Conservation (phyloP, 2,113 vertebrate genomes). For the Corvus hawaiiensis region DNA sequence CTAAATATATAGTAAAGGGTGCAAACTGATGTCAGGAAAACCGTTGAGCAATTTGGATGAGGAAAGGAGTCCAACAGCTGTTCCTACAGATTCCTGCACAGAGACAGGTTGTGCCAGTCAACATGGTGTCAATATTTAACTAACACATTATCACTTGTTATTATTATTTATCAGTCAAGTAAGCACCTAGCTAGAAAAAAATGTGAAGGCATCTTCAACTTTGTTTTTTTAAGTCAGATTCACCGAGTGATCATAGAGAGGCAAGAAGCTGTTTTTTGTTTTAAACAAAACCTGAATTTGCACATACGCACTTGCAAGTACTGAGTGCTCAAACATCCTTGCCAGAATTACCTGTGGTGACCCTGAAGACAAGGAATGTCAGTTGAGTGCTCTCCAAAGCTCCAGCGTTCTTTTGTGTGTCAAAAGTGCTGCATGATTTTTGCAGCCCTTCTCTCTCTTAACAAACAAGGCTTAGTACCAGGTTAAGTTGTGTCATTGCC, state of each 20-base stretch:
- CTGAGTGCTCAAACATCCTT: background rate
- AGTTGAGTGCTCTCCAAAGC: background rate
- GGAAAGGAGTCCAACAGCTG: background rate
- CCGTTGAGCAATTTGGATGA: background rate
- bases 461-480: background rate
- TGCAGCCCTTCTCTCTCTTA: background rate
- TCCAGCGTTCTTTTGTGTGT: background rate
- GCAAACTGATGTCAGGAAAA: background rate
- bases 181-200: background rate
- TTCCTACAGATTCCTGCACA: background rate
- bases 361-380: background rate
- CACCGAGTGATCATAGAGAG: rapidly evolving
- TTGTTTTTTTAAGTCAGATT: background rate
- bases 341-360: background rate
- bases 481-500: background rate
- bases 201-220: background rate
- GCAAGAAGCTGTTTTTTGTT: background rate
- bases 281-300: background rate
- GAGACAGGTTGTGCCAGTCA: constrained; percentile 12
- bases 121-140: background rate
- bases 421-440: background rate
- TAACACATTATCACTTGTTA: constrained; percentile 20
- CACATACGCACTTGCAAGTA: background rate
- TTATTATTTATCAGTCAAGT: background rate
- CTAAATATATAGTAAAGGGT: background rate